phyloP scores from a whole-genome alignment of 1,140 invertebrate genomes.

The Acromyrmex echinatior region DNA sequence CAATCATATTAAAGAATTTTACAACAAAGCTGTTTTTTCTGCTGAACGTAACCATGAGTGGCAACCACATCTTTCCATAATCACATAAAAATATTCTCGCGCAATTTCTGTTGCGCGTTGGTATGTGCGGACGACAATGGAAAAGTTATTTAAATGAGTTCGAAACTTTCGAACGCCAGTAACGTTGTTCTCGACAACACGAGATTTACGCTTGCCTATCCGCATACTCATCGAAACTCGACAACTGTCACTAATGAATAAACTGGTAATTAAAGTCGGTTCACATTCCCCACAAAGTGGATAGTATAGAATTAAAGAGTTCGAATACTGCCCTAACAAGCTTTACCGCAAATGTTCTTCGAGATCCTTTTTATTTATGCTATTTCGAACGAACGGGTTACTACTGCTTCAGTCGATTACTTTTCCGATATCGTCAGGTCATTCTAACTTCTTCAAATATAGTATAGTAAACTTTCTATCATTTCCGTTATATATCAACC shows the following conservation, averaged over 20 bases:
- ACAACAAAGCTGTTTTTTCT: no score
- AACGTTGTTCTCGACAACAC: not conserved
- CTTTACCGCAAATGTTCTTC: not conserved
- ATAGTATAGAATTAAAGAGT: slow-evolving; percentile 10
- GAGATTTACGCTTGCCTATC: slow-evolving; percentile 20
- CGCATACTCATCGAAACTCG: slow-evolving; percentile 12
- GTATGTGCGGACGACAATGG: not conserved
- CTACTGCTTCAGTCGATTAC: not conserved
- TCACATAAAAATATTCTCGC: slow-evolving; percentile 31
- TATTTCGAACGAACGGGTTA: not conserved
- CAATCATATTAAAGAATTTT: no score
- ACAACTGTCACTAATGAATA: slow-evolving; percentile 43
- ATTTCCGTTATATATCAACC: not conserved
- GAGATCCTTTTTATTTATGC: not conserved
- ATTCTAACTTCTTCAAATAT: not conserved
- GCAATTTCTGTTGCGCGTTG: not conserved
- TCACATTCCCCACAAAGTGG: no score
- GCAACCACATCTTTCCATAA: slow-evolving; percentile 2
- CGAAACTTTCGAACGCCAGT: slow-evolving; percentile 17
- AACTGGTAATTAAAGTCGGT: slow-evolving; percentile 41
- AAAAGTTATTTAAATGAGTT: slow-evolving; percentile 48
- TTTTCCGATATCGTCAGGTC: not conserved
- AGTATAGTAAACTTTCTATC: not conserved
- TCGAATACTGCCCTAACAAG: not conserved
- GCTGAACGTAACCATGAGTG: not conserved